These are phyloP conservation scores for Crax fasciolata DNA, from an alignment of 2,797 vertebrate species.

Conservation along the genomic window DNA sequence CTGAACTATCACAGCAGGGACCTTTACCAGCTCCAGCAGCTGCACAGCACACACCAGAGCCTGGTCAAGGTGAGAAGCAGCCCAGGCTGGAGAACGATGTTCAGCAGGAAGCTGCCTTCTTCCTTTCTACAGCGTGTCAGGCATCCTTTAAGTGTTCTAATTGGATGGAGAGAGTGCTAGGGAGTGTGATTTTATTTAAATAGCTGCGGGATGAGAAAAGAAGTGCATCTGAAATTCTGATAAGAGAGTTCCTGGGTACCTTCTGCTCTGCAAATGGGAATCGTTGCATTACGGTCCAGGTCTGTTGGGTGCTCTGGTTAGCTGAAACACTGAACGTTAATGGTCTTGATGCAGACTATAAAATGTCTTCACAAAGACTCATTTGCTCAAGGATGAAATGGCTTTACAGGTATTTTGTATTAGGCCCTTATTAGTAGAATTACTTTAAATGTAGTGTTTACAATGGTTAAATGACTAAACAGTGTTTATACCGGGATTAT, in stretches of 20 bases:
- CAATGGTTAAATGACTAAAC: background rate
- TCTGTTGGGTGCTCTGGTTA: background rate
- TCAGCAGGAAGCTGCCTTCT: background rate
- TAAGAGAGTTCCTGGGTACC: background rate
- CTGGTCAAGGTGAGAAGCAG: background rate
- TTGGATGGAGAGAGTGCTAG: background rate
- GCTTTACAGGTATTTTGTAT: background rate
- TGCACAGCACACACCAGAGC: background rate
- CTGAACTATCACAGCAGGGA: background rate
- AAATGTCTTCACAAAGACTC: background rate
- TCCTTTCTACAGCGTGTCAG: background rate
- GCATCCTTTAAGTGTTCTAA: background rate
- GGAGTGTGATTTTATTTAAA: background rate
- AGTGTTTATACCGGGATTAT: background rate
- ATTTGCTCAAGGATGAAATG: background rate
- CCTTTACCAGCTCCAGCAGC: constrained; percentile 12
- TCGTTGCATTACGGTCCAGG: background rate
- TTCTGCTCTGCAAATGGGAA: background rate
- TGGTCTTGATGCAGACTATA: background rate
- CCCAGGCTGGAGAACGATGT: background rate
- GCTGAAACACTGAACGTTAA: background rate
- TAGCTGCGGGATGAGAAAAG: background rate
- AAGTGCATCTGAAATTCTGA: background rate
- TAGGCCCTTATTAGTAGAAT: background rate
- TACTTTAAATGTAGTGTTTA: background rate